A percentile compares a stretch with the other conserved stretches of the same genome.
phyloP scores from a whole-genome alignment of 2,797 vertebrate genomes.

The Pachyuromys duprasi region DNA sequence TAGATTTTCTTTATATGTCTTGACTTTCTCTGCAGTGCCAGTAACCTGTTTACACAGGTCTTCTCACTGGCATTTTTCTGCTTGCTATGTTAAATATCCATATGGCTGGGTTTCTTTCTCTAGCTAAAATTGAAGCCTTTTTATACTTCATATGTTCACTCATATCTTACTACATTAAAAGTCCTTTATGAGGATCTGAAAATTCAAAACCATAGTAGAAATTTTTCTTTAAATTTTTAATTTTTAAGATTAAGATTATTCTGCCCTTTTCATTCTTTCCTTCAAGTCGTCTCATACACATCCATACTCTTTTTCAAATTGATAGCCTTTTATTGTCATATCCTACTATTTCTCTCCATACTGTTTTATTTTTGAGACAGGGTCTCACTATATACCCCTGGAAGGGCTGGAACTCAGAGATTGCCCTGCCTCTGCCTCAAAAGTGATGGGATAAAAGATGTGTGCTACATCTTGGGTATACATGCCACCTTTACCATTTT shows the following conservation, averaged over 20 bases:
- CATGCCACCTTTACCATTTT: neutral
- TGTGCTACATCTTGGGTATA: neutral
- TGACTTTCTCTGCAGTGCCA: neutral
- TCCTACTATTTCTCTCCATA: neutral
- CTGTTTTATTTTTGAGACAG: neutral
- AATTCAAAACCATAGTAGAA: neutral
- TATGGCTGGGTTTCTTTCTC: neutral
- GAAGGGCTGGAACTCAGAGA: neutral
- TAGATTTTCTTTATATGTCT: neutral
- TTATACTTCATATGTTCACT: neutral
- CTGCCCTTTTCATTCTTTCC: neutral
- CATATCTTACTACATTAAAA: neutral
- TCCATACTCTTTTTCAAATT: neutral
- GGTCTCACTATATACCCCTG: neutral
- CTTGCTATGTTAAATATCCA: neutral
- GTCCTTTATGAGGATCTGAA: neutral
- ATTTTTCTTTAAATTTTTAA: neutral
- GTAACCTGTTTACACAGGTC: neutral
- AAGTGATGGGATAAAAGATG: neutral
- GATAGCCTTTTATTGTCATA: neutral
- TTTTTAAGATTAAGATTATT: neutral
- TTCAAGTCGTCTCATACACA: neutral
- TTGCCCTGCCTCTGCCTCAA: neutral
- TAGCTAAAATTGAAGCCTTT: neutral
- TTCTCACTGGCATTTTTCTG: neutral